Evolutionary conservation across 2,113 vertebrate species (phyloP), one percentile per base, ranked within the genome.

Genomic region (Penelope pileata): DNA sequence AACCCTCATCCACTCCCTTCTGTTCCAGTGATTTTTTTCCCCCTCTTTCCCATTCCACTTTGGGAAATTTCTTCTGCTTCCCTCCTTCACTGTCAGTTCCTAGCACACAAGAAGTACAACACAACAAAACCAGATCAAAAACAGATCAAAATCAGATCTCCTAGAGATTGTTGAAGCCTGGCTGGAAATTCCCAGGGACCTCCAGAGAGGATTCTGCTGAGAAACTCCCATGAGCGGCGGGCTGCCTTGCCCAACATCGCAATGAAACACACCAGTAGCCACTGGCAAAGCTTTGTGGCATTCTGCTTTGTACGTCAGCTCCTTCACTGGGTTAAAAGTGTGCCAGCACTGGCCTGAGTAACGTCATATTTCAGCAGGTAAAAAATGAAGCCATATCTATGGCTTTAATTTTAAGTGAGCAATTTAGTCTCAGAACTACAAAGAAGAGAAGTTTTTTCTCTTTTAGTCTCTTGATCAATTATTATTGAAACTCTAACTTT

Each of bases 261-360:
- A 38, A 12, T 42, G 50, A 54, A 85, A 53, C 9, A 63, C 43
- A 79, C 7, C 32, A 64, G 38, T 40, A 72, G 40, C 51, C 51
- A 36, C 1, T 79, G 21, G n/a, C 30, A 82, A 77, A 67, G 16
- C 54, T 89, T 68, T 40, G 47, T 43, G 30, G 22, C 9, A 29
- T 38, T 83, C 22, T 29, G 83, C 50, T 27, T 70, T 23, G 50
- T 38, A 42, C 18, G 27, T 58, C 23, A 62, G 7, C n/a, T 77
- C 59, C 27, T 86, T 19, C 43, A 22, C 18, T 32, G 27, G 14
- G 22, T 53, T 77, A 38, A 66, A 83, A 77, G 8, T 13, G 6
- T 43, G 29, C 36, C 80, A 60, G 24, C 0, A 0, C 16, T 48
- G 58, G 36, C 27, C 0, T 0, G 59, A 90, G 22, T 21, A 42